Evolutionary conservation across 2,888 invertebrate species (phyloP).

Genomic region (Ectemnius continuus): DNA sequence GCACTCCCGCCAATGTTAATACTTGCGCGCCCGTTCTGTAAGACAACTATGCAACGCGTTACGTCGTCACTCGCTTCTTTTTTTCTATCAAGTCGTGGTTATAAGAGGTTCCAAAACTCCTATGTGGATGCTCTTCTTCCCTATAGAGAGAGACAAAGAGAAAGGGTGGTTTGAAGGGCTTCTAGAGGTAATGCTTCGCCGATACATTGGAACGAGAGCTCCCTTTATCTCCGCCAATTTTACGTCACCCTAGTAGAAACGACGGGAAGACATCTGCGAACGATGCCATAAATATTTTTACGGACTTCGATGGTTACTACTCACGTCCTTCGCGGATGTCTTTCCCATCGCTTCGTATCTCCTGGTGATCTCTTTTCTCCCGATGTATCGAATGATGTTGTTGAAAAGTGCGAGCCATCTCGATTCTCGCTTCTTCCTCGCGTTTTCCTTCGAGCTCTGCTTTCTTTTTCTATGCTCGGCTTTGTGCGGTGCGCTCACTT

Average conservation of each 20-base stretch:
- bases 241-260: not conserved
- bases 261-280: not conserved
- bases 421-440: conserved; percentile 10
- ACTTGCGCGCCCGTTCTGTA: too few species aligned
- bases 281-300: conserved; percentile 8
- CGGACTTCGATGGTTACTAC: conserved; percentile 1
- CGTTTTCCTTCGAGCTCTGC: conserved; percentile 10
- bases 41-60: too few species aligned
- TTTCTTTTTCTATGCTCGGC: not conserved
- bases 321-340: not conserved
- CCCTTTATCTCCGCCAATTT: not conserved
- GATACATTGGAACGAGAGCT: too few species aligned
- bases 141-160: too few species aligned
- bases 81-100: too few species aligned
- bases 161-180: too few species aligned
- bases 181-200: too few species aligned
- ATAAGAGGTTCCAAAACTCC: too few species aligned
- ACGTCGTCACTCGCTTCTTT: too few species aligned
- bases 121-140: too few species aligned
- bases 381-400: not conserved
- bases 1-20: too few species aligned
- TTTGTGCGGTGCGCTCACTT: not conserved
- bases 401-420: not conserved
- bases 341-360: not conserved
- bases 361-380: not conserved